Percentiles rank a stretch among this genome's conserved stretches.
Conservation (phyloP, 30 jellyfish, hydroid and myxozoan species). For the Aurelia aurita region DNA sequence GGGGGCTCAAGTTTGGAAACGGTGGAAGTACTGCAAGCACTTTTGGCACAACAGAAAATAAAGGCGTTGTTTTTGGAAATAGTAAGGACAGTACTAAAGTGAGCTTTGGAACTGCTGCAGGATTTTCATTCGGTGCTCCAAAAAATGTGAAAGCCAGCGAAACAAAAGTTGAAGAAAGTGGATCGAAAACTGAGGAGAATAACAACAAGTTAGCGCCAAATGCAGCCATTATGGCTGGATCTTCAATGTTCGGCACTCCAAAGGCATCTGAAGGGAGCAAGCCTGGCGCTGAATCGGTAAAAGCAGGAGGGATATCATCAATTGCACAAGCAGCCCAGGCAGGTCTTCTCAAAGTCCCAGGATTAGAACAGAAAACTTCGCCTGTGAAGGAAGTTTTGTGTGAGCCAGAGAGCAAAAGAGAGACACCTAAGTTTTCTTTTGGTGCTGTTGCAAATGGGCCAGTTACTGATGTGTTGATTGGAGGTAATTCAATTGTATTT, state of each 20-base stretch:
- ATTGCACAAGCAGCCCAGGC: slow-evolving; percentile 80
- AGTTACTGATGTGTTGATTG: not conserved
- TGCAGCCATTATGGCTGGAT: not conserved
- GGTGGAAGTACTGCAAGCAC: not conserved
- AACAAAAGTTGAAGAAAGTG: not conserved
- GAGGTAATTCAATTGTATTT: not conserved
- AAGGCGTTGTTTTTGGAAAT: slow-evolving; percentile 17
- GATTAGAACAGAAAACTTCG: not conserved
- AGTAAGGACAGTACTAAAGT: not conserved
- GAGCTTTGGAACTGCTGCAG: slow-evolving; percentile 16
- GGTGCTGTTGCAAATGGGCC: slow-evolving; percentile 50
- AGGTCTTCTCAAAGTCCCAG: slow-evolving; percentile 68
- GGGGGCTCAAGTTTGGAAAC: slow-evolving; percentile 26
- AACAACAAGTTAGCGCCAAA: slow-evolving; percentile 6
- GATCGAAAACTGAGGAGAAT: slow-evolving; percentile 55
- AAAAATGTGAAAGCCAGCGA: not conserved
- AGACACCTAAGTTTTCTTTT: slow-evolving; percentile 17
- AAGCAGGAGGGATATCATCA: slow-evolving; percentile 7
- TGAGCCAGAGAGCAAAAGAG: not conserved
- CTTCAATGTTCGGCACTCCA: not conserved
- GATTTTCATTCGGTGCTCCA: slow-evolving; percentile 50
- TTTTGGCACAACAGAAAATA: slow-evolving; percentile 18
- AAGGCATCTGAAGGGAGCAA: not conserved
- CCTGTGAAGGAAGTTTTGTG: not conserved
- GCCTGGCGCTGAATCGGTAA: not conserved